Percentiles rank a stretch among this genome's conserved stretches.
These are phyloP conservation scores for Pionites leucogaster DNA, from an alignment of 2,113 vertebrate genomes.

Conservation along the genomic window DNA sequence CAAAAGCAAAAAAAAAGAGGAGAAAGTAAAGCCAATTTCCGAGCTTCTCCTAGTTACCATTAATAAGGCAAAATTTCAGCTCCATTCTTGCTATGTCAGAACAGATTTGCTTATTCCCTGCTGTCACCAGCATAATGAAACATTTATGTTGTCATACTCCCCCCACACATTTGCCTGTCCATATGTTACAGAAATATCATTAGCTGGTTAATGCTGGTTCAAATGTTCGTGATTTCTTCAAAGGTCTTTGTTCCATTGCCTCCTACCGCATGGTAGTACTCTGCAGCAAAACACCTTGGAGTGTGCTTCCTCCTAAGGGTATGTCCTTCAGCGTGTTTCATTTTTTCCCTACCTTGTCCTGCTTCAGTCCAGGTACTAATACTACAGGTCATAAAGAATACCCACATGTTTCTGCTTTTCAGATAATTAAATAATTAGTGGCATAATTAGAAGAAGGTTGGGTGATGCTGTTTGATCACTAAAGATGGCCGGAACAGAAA, in stretches of 20 bases:
- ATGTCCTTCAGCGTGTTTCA: neutral
- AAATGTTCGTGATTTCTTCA: neutral
- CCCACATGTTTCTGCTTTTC: neutral
- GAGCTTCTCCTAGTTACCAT: neutral
- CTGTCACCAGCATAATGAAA: neutral
- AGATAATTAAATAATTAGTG: neutral
- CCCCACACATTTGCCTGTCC: neutral
- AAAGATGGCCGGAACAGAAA: neutral
- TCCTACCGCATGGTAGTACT: neutral
- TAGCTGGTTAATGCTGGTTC: neutral
- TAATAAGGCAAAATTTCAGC: neutral
- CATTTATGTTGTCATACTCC: neutral
- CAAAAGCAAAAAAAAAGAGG: no score
- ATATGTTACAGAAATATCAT: neutral
- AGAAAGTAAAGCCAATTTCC: neutral
- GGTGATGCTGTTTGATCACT: neutral
- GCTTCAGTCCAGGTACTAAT: neutral
- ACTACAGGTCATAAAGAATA: neutral
- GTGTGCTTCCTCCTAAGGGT: neutral
- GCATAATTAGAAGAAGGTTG: neutral
- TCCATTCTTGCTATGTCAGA: neutral
- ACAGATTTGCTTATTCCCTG: constrained; percentile 10
- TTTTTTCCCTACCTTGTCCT: neutral
- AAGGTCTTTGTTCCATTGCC: neutral
- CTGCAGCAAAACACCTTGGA: neutral